phyloP scores from a whole-genome alignment of 1,140 invertebrate genomes.

The Plodia interpunctella region DNA sequence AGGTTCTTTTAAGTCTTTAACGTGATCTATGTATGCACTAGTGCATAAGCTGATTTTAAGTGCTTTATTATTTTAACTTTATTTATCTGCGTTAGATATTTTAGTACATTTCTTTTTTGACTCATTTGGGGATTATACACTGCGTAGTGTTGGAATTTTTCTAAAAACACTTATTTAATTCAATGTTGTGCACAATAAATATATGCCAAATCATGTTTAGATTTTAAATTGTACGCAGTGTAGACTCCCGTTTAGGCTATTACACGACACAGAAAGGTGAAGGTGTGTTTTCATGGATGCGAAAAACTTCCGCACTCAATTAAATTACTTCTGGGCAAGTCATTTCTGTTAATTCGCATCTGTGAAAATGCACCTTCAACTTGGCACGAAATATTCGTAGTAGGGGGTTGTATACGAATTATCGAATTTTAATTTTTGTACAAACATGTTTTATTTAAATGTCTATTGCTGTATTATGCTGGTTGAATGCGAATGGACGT shows the following conservation, averaged over 20 bases:
- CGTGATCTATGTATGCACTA: slow-evolving; percentile 12
- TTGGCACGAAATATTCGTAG: slow-evolving; percentile 8
- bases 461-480: slow-evolving; percentile 3
- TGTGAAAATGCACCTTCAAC: too few relatives aligned
- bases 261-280: not conserved
- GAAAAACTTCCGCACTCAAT: too few relatives aligned
- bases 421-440: slow-evolving; percentile 30
- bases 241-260: not conserved
- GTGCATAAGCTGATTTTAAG: slow-evolving; percentile 14
- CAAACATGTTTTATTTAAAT: slow-evolving; percentile 16
- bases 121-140: not conserved
- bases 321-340: too few relatives aligned
- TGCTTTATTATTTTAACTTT: not conserved
- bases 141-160: not conserved
- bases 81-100: not conserved
- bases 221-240: not conserved
- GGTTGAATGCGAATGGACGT: not conserved
- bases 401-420: slow-evolving; percentile 26
- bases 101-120: not conserved
- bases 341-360: too few relatives aligned
- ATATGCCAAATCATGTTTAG: slow-evolving; percentile 7
- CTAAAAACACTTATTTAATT: not conserved
- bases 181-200: slow-evolving; percentile 1
- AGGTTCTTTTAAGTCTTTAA: slow-evolving; percentile 12
- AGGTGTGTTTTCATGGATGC: too few relatives aligned